phyloP scores from a whole-genome alignment of 2,113 vertebrate species.

The Todiramphus saurophagus region DNA sequence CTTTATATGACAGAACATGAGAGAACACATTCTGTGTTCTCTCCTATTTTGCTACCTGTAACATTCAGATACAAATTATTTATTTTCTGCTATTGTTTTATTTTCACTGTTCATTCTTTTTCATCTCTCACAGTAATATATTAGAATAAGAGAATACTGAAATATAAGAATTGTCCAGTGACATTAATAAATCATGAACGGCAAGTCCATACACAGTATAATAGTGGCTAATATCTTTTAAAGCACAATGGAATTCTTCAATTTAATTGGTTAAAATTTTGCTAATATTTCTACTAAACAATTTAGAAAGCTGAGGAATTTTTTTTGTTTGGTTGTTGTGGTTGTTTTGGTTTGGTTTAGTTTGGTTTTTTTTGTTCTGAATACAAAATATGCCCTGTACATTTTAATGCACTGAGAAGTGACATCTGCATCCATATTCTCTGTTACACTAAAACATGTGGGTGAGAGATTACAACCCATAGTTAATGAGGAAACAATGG shows the following conservation, averaged over 20 bases:
- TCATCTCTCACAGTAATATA: not conserved
- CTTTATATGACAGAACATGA: not conserved
- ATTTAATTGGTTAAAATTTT: not conserved
- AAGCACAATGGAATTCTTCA: not conserved
- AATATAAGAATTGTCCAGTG: not conserved
- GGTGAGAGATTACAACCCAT: not conserved
- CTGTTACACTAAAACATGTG: not conserved
- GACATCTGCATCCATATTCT: not conserved
- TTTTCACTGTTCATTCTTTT: not conserved
- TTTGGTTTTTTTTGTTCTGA: not conserved
- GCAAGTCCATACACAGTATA: not conserved
- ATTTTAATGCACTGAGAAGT: not conserved
- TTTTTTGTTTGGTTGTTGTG: not conserved
- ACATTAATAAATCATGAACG: not conserved
- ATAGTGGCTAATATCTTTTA: not conserved
- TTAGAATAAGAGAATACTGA: not conserved
- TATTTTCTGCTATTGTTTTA: not conserved
- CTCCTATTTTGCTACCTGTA: not conserved
- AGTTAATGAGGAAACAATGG: not conserved
- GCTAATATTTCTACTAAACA: not conserved
- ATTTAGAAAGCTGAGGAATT: not conserved
- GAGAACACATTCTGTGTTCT: not conserved
- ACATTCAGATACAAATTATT: slow-evolving; percentile 3
- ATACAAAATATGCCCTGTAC: not conserved
- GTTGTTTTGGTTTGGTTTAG: too few species aligned